phyloP scores from a whole-genome alignment of 2,888 invertebrate species.

The Fabriciana adippe region DNA sequence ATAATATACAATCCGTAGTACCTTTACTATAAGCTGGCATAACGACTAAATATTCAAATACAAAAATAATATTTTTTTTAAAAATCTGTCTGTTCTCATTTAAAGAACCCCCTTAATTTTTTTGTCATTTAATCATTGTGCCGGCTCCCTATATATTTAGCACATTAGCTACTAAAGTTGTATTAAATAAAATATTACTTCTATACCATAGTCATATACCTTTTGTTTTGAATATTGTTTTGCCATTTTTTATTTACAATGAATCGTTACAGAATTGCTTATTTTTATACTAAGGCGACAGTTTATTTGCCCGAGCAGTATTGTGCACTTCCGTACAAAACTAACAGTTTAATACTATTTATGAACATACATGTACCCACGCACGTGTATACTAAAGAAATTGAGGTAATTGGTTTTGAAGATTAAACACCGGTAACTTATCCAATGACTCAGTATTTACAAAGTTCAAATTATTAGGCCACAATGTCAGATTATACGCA shows the following conservation, averaged over 20 bases:
- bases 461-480: constrained; percentile 46
- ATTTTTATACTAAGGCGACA: constrained; percentile 52
- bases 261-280: constrained; percentile 57
- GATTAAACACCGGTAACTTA: constrained; percentile 76
- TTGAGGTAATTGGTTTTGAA: constrained; percentile 82
- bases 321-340: constrained; percentile 63
- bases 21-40: constrained; percentile 58
- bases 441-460: constrained; percentile 79
- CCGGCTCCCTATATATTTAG: constrained; percentile 23
- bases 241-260: constrained; percentile 66
- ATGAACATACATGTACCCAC: constrained; percentile 67
- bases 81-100: too few species aligned
- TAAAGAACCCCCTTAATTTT: not conserved
- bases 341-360: constrained; percentile 71
- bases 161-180: constrained; percentile 19
- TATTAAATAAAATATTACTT: constrained; percentile 25
- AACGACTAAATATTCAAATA: constrained; percentile 37
- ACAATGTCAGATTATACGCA: constrained; percentile 10
- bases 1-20: constrained; percentile 57
- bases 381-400: constrained; percentile 74
- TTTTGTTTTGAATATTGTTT: constrained; percentile 24
- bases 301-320: constrained; percentile 48
- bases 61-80: too few species aligned
- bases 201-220: constrained; percentile 30
- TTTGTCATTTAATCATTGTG: constrained; percentile 31